Evolutionary conservation across 2,888 invertebrate species (phyloP), one percentile per base, ranked within the genome.

Genomic region (Crepidodera aurea): DNA sequence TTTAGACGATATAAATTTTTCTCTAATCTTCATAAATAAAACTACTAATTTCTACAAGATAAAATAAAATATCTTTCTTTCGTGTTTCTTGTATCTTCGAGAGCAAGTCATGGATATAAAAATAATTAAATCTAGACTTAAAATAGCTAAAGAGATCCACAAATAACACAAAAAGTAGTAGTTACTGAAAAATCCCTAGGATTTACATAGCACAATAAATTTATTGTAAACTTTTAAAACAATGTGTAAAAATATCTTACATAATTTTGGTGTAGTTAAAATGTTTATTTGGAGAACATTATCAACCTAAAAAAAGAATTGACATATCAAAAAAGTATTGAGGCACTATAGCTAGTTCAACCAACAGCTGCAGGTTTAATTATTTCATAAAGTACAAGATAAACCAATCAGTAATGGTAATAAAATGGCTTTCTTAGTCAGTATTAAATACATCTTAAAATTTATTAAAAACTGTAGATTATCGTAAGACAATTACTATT

Each of bases 261-360:
- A 37, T 51, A 37, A 51, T 59, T 59, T 54, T 51, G 27, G 59
- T 50, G 37, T 29, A 54, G 25, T 53, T 55, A 57, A 60, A 53
- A 51, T 19, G 54, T 57, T 60, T 44, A 62, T 27, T 63, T 63
- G 83, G 91, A 85, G 84, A 92, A 92, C 91, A 92, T 92, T 78
- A 92, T 89, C 77, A 92, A 86, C 80, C 92, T 92, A 88, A 51
- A 87, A 87, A 71, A 76, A 71, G 77, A 77, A n/a, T n/a, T n/a
- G n/a, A n/a, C n/a, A n/a, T n/a, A n/a, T n/a, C n/a, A n/a, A n/a
- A n/a, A n/a, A n/a, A n/a, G n/a, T n/a, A n/a, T n/a, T n/a, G n/a
- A n/a, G n/a, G n/a, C n/a, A n/a, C n/a, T n/a, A n/a, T n/a, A n/a
- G n/a, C n/a, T n/a, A n/a, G n/a, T n/a, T n/a, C n/a, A n/a, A n/a